phyloP scores from a whole-genome alignment of 1,140 invertebrate species.

The Batillaria attramentaria region DNA sequence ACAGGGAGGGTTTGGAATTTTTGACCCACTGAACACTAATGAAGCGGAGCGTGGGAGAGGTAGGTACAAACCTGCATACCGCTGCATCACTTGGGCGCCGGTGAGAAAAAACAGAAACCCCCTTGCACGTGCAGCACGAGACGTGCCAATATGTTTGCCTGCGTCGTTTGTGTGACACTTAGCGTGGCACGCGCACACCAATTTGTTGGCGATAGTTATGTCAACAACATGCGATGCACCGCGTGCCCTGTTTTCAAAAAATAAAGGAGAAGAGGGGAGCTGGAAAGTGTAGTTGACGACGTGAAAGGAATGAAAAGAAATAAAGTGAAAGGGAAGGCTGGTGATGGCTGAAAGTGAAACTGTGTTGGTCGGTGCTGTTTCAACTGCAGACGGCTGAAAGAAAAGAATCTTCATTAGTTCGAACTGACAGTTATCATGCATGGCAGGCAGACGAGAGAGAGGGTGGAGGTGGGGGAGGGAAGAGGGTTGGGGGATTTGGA shows the following conservation, averaged over 20 bases:
- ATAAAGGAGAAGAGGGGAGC: no score
- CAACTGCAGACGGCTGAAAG: background rate
- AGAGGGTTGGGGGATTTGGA: background rate
- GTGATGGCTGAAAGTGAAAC: background rate
- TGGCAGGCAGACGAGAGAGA: background rate
- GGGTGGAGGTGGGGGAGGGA: background rate
- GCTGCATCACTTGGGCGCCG: background rate
- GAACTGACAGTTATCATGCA: no score
- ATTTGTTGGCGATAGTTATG: conserved; percentile 7
- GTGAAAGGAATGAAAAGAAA: background rate
- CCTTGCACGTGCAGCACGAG: background rate
- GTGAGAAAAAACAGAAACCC: background rate
- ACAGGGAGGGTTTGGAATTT: background rate
- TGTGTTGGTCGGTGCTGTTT: background rate
- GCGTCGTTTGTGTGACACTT: conserved; percentile 16
- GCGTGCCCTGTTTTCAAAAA: no score
- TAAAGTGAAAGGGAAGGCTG: background rate
- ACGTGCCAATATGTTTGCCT: background rate
- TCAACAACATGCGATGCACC: background rate
- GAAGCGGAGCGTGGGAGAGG: no score
- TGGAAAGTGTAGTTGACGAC: background rate
- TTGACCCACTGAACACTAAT: background rate
- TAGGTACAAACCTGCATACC: background rate
- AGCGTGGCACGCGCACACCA: background rate
- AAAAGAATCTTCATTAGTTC: background rate